Conservation (phyloP, 2,797 vertebrate species). For the Chromis chromis region DNA sequence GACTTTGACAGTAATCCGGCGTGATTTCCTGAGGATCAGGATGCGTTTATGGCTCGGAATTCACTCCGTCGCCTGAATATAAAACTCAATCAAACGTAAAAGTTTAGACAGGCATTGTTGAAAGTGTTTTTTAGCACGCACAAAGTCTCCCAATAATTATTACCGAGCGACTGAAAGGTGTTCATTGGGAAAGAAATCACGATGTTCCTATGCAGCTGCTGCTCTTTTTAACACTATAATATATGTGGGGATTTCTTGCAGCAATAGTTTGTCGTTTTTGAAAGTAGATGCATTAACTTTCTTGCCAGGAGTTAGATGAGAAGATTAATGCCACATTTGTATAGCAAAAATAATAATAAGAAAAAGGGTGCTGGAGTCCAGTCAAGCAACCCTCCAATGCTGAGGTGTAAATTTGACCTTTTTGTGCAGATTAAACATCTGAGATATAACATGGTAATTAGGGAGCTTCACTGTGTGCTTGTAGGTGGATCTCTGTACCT, state of each 20-base stretch:
- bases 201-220: slow-evolving; percentile 3
- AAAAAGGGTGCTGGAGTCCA: not conserved
- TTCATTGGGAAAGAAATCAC: slow-evolving; percentile 7
- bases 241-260: not conserved
- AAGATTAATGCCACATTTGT: not conserved
- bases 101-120: slow-evolving; percentile 67
- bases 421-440: not conserved
- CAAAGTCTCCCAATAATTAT: slow-evolving; percentile 38
- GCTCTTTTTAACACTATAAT: slow-evolving; percentile 8
- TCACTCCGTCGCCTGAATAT: slow-evolving; percentile 39
- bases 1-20: slow-evolving; percentile 76
- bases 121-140: slow-evolving; percentile 45
- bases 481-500: not conserved
- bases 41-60: slow-evolving; percentile 60
- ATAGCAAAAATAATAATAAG: not conserved
- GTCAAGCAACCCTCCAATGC: too few species aligned
- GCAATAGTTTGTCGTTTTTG: not conserved
- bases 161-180: slow-evolving; percentile 26
- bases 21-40: slow-evolving; percentile 72
- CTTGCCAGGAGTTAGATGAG: not conserved
- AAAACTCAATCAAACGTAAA: slow-evolving; percentile 68
- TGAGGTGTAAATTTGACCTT: not conserved
- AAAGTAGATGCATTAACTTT: not conserved
- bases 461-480: too few species aligned
- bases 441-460: not conserved